Base-by-base conservation (phyloP, 2,888 invertebrate genomes). In the Hirtodrosophila confusa region DNA sequence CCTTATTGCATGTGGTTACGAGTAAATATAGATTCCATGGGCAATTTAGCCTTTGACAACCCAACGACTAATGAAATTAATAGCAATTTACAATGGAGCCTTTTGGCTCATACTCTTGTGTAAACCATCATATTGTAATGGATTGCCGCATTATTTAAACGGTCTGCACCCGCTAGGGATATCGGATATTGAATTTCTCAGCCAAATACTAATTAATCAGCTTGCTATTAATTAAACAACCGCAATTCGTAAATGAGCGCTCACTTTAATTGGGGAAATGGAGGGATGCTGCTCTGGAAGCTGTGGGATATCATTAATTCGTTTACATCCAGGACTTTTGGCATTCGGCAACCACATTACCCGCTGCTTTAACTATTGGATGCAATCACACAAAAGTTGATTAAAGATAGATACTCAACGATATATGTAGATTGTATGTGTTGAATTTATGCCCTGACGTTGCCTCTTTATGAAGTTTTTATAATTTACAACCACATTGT, bases 191-290 rank as follows among this genome's bases (percentile, higher is more conserved):
- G 51, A 37, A 56, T 74, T 62, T 56, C 53, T 45, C 64, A 48
- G 66, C 54, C 73, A 83, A 85, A 74, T 60, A 70, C 77, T 82
- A 85, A 84, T 84, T 84, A 84, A 84, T 84, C 86, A 77, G 65
- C 58, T 61, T 50, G 75, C 62, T 74, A 86, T 84, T 84, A 87
- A 88, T 84, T 87, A 87, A 85, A 70, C 51, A 68, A 67, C 83
- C 83, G 23, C 82, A 75, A 78, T 53, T 43, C 65, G 69, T 47
- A 54, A 74, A 69, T 69, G 69, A 49, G 53, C 36, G 35, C 33
- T 17, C 36, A 48, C 24, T 48, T 24, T 0, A 37, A 3, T 33
- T 33, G 31, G 23, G 45, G 9, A 17, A 49, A 37, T 8, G 31
- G 53, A 49, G 51, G 29, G 40, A 31, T 35, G 11, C 17, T 31